A percentile compares a stretch with the other conserved stretches of the same genome.
Evolutionary conservation across 64 coral and sea anemone species (phyloP).

Genomic region (Porites australiensis): DNA sequence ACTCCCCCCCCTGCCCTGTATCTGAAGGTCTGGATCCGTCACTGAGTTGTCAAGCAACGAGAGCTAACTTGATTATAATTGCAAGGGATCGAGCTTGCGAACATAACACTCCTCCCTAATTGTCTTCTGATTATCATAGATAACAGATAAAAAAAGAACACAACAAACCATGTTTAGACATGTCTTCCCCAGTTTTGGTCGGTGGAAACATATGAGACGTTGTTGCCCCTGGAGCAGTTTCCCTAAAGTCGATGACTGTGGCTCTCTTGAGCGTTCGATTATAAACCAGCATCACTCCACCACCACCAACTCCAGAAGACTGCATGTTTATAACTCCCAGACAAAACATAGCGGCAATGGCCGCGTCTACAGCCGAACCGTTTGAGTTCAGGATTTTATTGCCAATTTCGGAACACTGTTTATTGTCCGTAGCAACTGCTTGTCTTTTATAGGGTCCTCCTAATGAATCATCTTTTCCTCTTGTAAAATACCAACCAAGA

Average conservation of each 20-base stretch:
- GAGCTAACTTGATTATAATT: no score
- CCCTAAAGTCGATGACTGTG: slow-evolving; percentile 43
- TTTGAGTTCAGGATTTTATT: slow-evolving; percentile 11
- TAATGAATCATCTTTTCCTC: neutral
- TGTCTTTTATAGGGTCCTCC: slow-evolving; percentile 47
- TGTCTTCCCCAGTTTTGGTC: no score
- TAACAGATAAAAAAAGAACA: no score
- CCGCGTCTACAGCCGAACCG: slow-evolving; percentile 64
- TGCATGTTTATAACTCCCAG: slow-evolving; percentile 77
- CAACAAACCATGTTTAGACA: no score
- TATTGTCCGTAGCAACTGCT: slow-evolving; percentile 68
- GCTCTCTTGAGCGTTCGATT: slow-evolving; percentile 3
- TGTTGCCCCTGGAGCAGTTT: neutral
- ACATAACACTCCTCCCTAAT: no score
- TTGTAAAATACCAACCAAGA: neutral
- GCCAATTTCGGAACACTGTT: slow-evolving; percentile 60
- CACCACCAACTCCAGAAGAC: slow-evolving; percentile 42
- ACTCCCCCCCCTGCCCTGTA: no score
- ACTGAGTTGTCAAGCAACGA: no score
- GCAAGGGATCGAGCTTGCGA: no score
- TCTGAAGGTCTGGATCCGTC: no score
- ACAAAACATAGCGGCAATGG: slow-evolving; percentile 70
- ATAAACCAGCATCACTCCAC: slow-evolving; percentile 57
- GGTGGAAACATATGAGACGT: no score
- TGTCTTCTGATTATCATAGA: no score